Base-by-base conservation (phyloP, 92 coral and sea anemone genomes). In the Epizoanthus stellaris region DNA sequence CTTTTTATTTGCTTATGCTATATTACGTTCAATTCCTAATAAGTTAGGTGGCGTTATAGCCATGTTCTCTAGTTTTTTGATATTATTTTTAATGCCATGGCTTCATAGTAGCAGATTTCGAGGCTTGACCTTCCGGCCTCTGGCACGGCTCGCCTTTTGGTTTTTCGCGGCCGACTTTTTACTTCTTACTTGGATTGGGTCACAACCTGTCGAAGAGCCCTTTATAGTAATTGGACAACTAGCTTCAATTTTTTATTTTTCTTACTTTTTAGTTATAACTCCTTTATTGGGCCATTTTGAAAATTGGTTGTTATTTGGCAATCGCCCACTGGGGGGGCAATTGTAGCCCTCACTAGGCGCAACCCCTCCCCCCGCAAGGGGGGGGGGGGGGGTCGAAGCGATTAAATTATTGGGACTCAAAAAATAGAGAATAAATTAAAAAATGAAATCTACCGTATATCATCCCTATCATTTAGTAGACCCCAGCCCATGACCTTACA, bases 391-490 rank as follows among this genome's bases (percentile, higher is more conserved):
- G 54, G 54, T 49, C 54, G 54, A 49, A 49, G 54, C 54, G 54
- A 49, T 49, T 49, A 13, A 49, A 49, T 49, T 49, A 49, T 49
- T 49, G 54, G 54, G 54, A 49, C 54, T 49, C 54, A 49, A 49
- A 49, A 49, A 49, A 49, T 49, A 49, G 54, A 49, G 54, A 49
- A 49, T 49, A 49, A 49, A 13, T 49, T 66, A 23, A 36, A 66
- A 21, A 40, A 85, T 89, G 92, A 86, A 86, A 85, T 85, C 89
- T 85, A 86, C 88, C 85, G 86, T 86, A 63, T 88, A 81, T 88
- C 94, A 91, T 69, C 91, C 94, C 13, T 91, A 88, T 91, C 97
- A 93, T 88, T 88, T 93, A 86, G 97, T 93, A 60, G 97, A 93
- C 82, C 94, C 92, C 60, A 88, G 92, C 77, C 97, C 97, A 69